Conservation (phyloP, 2,888 invertebrate species). For the Arge pagana region DNA sequence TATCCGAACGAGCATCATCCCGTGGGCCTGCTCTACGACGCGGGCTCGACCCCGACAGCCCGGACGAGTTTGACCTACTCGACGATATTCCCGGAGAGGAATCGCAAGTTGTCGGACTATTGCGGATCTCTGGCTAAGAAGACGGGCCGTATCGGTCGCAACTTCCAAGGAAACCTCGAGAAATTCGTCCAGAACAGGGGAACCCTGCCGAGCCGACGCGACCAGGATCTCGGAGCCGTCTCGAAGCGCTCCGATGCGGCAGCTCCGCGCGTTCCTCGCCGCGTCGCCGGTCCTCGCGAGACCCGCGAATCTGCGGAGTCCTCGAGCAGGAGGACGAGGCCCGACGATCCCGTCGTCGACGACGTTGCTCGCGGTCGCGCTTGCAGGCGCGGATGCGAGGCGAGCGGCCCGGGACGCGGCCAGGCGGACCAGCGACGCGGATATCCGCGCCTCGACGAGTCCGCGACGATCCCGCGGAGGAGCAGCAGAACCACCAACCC, state of each 20-base stretch:
- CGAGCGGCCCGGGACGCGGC: no score
- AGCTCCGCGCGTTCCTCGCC: no score
- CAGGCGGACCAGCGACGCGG: no score
- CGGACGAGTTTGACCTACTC: conserved; percentile 12
- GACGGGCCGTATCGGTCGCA: conserved; percentile 46
- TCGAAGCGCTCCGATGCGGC: no score
- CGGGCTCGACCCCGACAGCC: conserved; percentile 6
- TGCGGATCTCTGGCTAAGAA: conserved; percentile 50
- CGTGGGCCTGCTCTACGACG: conserved; percentile 42
- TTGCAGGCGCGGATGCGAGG: no score
- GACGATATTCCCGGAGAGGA: conserved; percentile 22
- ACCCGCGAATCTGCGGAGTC: no score
- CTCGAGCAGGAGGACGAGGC: no score
- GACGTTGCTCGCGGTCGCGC: no score
- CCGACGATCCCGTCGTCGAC: no score
- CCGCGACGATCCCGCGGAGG: conserved; percentile 46
- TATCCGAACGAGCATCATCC: conserved; percentile 50
- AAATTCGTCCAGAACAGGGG: conserved; percentile 44
- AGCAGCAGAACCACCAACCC: conserved; percentile 39
- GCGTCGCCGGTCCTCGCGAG: no score
- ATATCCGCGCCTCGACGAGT: no score
- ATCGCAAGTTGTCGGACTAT: conserved; percentile 44
- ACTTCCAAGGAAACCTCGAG: conserved; percentile 44
- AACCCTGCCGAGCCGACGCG: neutral
- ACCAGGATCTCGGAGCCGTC: neutral